These are phyloP conservation scores for Sepiola atlantica DNA, from an alignment of 2,888 invertebrate species.

Conservation along the genomic window DNA sequence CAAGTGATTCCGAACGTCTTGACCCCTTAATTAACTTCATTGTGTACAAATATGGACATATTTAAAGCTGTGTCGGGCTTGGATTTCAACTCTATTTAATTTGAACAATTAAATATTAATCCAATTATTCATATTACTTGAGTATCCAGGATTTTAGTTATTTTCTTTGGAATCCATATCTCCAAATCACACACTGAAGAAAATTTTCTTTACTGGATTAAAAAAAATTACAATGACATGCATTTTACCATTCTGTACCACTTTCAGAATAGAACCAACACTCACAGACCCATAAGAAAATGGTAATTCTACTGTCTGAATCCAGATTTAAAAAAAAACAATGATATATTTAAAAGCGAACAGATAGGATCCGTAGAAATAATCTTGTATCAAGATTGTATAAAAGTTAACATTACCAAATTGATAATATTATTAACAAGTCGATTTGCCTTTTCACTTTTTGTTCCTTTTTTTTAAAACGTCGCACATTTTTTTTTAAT, in stretches of 20 bases:
- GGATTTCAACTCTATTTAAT: background rate
- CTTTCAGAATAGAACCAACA: background rate
- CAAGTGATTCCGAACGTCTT: background rate
- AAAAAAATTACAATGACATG: background rate
- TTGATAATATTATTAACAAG: background rate
- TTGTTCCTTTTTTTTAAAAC: background rate
- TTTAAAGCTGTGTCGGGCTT: background rate
- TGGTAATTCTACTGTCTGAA: background rate
- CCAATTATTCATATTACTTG: background rate
- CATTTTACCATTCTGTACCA: background rate
- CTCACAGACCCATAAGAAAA: background rate
- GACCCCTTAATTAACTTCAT: background rate
- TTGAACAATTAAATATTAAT: background rate
- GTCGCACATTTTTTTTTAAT: background rate
- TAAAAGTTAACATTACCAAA: background rate
- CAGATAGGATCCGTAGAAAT: background rate
- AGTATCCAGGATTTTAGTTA: no score
- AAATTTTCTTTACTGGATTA: background rate
- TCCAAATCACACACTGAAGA: background rate
- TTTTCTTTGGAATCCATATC: background rate
- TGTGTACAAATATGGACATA: background rate
- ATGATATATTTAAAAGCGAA: background rate
- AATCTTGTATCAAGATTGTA: background rate
- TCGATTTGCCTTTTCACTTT: background rate
- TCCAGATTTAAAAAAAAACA: background rate